phyloP scores from a whole-genome alignment of 2,797 vertebrate species.

The Sebastes glaucus region DNA sequence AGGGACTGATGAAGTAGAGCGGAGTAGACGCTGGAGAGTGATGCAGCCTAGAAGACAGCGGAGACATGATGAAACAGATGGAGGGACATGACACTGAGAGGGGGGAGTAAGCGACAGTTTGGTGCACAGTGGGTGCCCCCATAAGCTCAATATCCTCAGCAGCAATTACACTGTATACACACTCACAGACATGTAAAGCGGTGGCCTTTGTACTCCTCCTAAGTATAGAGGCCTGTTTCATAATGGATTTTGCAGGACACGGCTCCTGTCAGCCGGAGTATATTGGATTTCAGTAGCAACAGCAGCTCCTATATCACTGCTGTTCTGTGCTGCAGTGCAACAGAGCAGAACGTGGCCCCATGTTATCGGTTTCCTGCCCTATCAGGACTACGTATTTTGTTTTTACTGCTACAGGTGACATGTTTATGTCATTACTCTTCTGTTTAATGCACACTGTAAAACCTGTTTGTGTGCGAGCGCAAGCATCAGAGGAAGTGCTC shows the following conservation, averaged over 20 bases:
- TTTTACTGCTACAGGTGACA: neutral
- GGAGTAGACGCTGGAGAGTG: constrained; percentile 8
- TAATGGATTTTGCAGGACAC: constrained; percentile 54
- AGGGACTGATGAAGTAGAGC: constrained; percentile 15
- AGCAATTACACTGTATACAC: constrained; percentile 20
- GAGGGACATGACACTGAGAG: neutral
- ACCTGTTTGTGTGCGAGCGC: neutral
- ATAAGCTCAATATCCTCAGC: constrained; percentile 21
- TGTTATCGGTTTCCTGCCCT: neutral
- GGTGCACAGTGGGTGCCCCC: constrained; percentile 10
- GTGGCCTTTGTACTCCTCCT: constrained; percentile 35
- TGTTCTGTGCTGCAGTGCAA: constrained; percentile 19
- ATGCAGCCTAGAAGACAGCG: constrained; percentile 21
- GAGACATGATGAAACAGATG: constrained; percentile 46
- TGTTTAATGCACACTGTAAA: neutral
- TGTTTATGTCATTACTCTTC: neutral
- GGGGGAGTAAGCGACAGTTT: constrained; percentile 20
- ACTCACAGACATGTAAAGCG: constrained; percentile 21
- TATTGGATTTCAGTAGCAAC: constrained; percentile 60
- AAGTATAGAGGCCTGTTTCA: constrained; percentile 29
- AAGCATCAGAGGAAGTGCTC: neutral
- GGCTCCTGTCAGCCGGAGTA: constrained; percentile 15
- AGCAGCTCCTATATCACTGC: constrained; percentile 13
- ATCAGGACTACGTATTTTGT: neutral
- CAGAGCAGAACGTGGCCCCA: neutral